A percentile compares a stretch with the other conserved stretches of the same genome.
Evolutionary conservation across 2,888 invertebrate genomes (phyloP).

Genomic region (Colletes collaris): DNA sequence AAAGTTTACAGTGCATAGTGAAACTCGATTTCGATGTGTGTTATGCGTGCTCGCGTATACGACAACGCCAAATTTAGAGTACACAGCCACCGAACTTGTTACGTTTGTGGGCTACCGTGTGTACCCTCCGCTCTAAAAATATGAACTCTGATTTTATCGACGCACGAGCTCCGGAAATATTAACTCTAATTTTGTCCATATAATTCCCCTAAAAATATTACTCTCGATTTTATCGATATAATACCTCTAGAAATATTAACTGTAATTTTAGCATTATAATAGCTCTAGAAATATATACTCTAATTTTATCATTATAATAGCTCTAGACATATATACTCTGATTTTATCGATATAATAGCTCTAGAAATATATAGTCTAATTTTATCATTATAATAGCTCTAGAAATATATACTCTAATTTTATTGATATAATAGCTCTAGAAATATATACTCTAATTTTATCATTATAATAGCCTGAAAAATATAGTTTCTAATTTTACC

Average conservation of each 20-base stretch:
- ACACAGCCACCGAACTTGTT: not conserved
- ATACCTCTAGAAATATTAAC: not conserved
- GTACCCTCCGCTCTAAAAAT: not conserved
- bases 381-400: no score
- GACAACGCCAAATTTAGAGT: not conserved
- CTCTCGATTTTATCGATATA: not conserved
- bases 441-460: no score
- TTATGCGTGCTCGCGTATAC: not conserved
- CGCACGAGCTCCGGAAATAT: not conserved
- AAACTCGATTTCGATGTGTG: constrained; percentile 22
- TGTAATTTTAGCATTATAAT: constrained; percentile 6
- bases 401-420: no score
- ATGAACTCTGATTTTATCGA: constrained; percentile 8
- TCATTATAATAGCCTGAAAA: no score
- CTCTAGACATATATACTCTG: no score
- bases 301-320: no score
- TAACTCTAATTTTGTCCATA: constrained; percentile 6
- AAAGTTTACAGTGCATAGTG: constrained; percentile 25
- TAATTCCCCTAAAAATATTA: not conserved
- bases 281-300: not conserved
- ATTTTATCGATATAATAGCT: no score
- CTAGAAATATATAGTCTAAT: no score
- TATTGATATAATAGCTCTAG: no score
- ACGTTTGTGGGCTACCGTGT: not conserved
- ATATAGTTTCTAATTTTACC: no score